Evolutionary conservation across 2,113 vertebrate genomes (phyloP), one percentile per base, ranked within the genome.

Genomic region (Taxidea taxus): DNA sequence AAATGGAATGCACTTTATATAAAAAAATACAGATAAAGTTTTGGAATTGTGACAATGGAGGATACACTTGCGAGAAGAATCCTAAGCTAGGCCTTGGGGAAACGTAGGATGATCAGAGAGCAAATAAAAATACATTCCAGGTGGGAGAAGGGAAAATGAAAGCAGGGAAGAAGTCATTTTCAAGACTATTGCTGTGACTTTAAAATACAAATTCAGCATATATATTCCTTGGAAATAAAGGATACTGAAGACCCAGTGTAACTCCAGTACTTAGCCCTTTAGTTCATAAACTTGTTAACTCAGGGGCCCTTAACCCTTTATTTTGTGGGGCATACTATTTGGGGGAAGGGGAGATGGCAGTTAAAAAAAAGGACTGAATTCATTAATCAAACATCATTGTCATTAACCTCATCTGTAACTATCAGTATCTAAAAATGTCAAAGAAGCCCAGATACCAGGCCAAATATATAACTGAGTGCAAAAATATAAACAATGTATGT

Each of bases 321-420:
- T 66, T 94, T 64, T 66, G n/a, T 80, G 39, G 39, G 39, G 25
- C 11, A 37, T 72, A 88, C 20, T 54, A 2, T 21, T 62, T 51
- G 31, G 47, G 12, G 25, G 27, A 51, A 7, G 37, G 44, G 2
- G 25, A 15, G 29, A 6, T 13, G 42, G 54, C 37, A 13, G 7
- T 87, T 90, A 25, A 91, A 92, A 91, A 92, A 92, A 81, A 77
- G 51, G 34, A 86, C 20, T 66, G 56, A 64, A 82, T 10, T 93
- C 56, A 74, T 51, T 66, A 81, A 75, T 87, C 44, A 74, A 90
- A 75, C 20, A 0, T 60, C 75, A 88, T 29, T 51, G 60, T 95
- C 72, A 37, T 68, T 90, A 56, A 42, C 56, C 5, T 86, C 83
- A 70, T 25, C 54, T 87, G 27, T 75, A 93, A 66, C 56, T n/a